Base-by-base conservation (phyloP, 2,888 invertebrate genomes). In the Eilema sororculum region DNA sequence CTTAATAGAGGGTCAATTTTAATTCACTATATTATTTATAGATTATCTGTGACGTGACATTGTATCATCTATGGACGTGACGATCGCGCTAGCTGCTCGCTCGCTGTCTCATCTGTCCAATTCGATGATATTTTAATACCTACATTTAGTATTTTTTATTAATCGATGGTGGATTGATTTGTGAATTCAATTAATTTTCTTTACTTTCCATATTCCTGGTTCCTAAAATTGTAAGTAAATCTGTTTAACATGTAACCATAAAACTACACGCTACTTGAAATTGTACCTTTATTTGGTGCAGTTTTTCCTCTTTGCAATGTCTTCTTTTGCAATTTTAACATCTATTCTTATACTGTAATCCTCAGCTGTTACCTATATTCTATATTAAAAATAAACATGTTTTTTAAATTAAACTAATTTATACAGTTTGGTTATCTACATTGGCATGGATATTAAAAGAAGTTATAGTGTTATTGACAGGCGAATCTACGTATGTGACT, bases 121-220 rank as follows among this genome's bases (percentile, higher is more conserved):
- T 73, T 65, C 69, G 64, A 73, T 73, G 68, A 68, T 69, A 74
- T 67, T 68, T 37, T 69, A 72, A 60, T 72, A 75, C 64, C 66
- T 73, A 76, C 68, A 66, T 68, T 67, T 78, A 73, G 73, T 77
- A 78, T 73, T 78, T 78, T 84, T 79, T 71, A 60, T 28, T 77
- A 83, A 84, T 89, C 82, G 80, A 90, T 89, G 88, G 84, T 89
- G 83, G 84, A 85, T 86, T 88, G 86, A 83, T 84, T 85, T 76
- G 64, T 61, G 71, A 76, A 76, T 73, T 72, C 75, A 74, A 75
- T 73, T 77, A 78, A 65, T 80, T 83, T 77, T 76, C 74, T 81
- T 82, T 84, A 80, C 75, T 82, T 78, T 83, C 75, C 69, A 70
- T 65, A 73, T 71, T 73, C 72, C 76, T 79, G 71, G 77, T 82